Conservation (phyloP, 2,888 invertebrate genomes). For the Odontocolon sp. region DNA sequence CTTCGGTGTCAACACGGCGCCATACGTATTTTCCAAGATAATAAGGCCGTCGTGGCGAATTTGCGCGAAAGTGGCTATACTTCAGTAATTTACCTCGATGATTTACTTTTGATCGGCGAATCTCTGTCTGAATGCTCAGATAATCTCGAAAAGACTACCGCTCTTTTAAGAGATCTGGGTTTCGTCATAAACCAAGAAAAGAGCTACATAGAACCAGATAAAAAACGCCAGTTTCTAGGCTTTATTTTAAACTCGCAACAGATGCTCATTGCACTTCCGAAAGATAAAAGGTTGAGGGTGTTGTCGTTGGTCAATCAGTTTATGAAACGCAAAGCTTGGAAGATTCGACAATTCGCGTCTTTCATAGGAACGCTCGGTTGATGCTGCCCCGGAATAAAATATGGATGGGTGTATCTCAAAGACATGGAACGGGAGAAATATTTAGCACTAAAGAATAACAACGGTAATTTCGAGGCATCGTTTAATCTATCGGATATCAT, state of each 20-base stretch:
- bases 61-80: constrained; percentile 2
- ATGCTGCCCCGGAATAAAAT: constrained; percentile 26
- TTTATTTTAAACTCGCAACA: constrained; percentile 22
- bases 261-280: constrained; percentile 4
- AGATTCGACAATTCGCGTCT: constrained; percentile 39
- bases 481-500: constrained; percentile 16
- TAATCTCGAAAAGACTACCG: not conserved
- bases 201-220: constrained; percentile 21
- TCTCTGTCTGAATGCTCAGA: constrained; percentile 3
- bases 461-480: constrained; percentile 15
- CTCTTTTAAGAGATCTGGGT: constrained; percentile 8
- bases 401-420: constrained; percentile 23
- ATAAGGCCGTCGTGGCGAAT: constrained; percentile 19
- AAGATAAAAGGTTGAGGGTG: constrained; percentile 10
- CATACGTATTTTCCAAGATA: constrained; percentile 35
- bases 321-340: not conserved
- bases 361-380: constrained; percentile 22
- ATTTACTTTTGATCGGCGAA: constrained; percentile 21
- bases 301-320: not conserved
- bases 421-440: constrained; percentile 33
- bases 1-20: constrained; percentile 32
- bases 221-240: constrained; percentile 22
- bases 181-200: constrained; percentile 34
- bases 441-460: constrained; percentile 15
- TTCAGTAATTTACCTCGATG: constrained; percentile 15